phyloP scores from a whole-genome alignment of 1,140 invertebrate species.

The Druon quercuslanigerum region DNA sequence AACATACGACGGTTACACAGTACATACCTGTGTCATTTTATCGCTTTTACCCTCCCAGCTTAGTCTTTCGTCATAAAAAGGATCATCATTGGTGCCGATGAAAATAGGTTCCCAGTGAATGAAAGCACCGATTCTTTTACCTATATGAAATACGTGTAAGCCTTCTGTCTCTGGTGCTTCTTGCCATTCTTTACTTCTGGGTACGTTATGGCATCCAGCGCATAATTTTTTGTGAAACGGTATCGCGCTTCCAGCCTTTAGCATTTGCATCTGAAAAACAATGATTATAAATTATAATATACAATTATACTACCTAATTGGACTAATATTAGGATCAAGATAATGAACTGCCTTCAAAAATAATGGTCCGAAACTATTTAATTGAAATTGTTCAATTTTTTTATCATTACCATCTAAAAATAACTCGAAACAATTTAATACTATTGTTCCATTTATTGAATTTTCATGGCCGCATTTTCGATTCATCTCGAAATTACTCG shows the following conservation, averaged over 20 bases:
- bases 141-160: constrained; percentile 88
- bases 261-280: constrained; percentile 79
- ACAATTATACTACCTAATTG: no score
- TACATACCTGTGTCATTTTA: constrained; percentile 92
- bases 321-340: no score
- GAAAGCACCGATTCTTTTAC: constrained; percentile 86
- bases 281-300: not conserved
- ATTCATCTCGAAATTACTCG: no score
- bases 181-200: constrained; percentile 89
- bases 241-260: constrained; percentile 86
- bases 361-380: no score
- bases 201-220: constrained; percentile 91
- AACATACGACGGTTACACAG: constrained; percentile 58
- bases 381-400: no score
- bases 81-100: constrained; percentile 90
- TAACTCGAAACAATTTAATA: no score
- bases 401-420: no score
- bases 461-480: no score
- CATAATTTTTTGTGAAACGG: constrained; percentile 95
- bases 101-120: constrained; percentile 94
- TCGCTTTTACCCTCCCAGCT: constrained; percentile 94
- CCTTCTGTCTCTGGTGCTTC: constrained; percentile 80
- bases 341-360: no score
- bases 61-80: constrained; percentile 90
- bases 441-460: no score